Evolutionary conservation across 1,140 invertebrate genomes (phyloP).

Genomic region (Lasioglossum albipes): DNA sequence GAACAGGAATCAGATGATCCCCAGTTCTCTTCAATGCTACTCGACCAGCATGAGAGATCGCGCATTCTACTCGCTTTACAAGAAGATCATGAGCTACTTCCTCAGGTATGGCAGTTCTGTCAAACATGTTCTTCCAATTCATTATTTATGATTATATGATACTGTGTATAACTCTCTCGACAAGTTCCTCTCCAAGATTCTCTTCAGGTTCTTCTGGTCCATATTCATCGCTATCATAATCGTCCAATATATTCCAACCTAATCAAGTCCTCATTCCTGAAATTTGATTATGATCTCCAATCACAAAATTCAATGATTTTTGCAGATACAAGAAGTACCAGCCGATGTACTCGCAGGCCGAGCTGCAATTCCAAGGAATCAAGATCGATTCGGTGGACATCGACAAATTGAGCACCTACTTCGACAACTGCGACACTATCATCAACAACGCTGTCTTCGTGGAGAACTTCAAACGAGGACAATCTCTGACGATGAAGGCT

Average conservation of each 20-base stretch:
- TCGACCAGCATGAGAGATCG: slow-evolving; percentile 79
- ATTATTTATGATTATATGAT: background rate
- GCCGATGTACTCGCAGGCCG: slow-evolving; percentile 74
- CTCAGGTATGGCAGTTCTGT: slow-evolving; percentile 69
- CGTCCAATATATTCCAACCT: too few relatives aligned
- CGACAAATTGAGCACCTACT: slow-evolving; percentile 82
- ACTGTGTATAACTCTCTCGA: too few relatives aligned
- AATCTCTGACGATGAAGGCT: slow-evolving; percentile 74
- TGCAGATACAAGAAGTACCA: slow-evolving; percentile 73
- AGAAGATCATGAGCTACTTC: slow-evolving; percentile 78
- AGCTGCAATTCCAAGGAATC: slow-evolving; percentile 82
- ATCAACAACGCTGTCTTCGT: slow-evolving; percentile 77
- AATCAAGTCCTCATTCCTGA: too few relatives aligned
- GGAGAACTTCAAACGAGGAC: slow-evolving; percentile 70
- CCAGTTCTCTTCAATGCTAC: slow-evolving; percentile 72
- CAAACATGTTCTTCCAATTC: background rate
- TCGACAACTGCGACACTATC: slow-evolving; percentile 74
- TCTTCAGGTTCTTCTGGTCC: too few relatives aligned
- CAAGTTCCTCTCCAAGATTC: too few relatives aligned
- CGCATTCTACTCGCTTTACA: slow-evolving; percentile 79
- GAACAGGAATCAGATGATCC: slow-evolving; percentile 71
- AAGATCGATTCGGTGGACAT: slow-evolving; percentile 83
- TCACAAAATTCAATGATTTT: too few relatives aligned
- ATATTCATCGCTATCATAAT: too few relatives aligned
- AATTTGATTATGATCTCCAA: too few relatives aligned